Percentiles rank a stretch among this genome's conserved stretches.
Evolutionary conservation across 2,888 invertebrate species (phyloP).

Genomic region (Andrena hattorfiana): DNA sequence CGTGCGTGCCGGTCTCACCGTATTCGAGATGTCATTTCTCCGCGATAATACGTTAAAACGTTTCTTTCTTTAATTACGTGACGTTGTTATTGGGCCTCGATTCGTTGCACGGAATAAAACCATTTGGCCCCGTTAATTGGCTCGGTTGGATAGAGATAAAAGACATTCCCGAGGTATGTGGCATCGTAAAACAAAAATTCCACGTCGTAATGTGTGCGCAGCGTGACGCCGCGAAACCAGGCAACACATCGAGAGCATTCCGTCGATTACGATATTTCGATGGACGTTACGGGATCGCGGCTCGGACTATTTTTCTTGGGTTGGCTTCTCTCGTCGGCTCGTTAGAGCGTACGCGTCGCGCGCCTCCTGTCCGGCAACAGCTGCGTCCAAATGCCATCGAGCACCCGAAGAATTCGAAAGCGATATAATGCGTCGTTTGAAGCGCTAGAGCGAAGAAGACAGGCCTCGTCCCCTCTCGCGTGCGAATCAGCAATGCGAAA

Average conservation of each 20-base stretch:
- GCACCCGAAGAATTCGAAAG: constrained; percentile 79
- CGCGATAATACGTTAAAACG: too few relatives aligned
- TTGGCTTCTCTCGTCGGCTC: constrained; percentile 32
- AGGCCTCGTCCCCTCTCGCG: not conserved
- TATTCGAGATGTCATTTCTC: too few relatives aligned
- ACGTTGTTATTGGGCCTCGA: too few relatives aligned
- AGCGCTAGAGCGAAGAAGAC: constrained; percentile 50
- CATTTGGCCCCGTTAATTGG: not conserved
- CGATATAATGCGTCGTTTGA: constrained; percentile 76
- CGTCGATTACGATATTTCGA: constrained; percentile 35
- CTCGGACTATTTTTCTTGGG: constrained; percentile 12
- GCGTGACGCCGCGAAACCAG: not conserved
- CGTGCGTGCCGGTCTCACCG: too few relatives aligned
- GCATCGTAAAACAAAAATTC: constrained; percentile 11
- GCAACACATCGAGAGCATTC: not conserved
- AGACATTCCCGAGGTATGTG: not conserved
- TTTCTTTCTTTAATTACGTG: too few relatives aligned
- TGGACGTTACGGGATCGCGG: constrained; percentile 35
- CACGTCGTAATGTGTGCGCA: not conserved
- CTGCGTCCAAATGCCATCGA: constrained; percentile 77
- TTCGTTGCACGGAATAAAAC: not conserved
- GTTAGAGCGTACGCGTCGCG: constrained; percentile 44
- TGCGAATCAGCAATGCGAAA: constrained; percentile 23
- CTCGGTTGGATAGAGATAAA: constrained; percentile 1
- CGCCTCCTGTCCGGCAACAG: constrained; percentile 70